phyloP scores from a whole-genome alignment of 1,140 invertebrate genomes.

The Riptortus pedestris region DNA sequence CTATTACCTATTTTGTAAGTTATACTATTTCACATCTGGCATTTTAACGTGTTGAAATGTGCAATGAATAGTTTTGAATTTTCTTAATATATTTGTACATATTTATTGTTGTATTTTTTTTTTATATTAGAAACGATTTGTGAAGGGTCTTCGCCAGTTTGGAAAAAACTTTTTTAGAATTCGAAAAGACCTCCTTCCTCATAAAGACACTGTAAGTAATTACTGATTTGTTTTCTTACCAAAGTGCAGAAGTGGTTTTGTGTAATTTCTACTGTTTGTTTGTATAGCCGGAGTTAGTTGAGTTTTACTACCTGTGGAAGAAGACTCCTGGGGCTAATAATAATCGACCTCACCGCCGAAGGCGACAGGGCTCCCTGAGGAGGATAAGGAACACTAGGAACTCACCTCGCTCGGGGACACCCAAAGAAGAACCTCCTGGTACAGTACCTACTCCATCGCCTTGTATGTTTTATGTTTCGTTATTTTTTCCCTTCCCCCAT shows the following conservation, averaged over 20 bases:
- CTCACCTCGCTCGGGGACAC: conserved; percentile 46
- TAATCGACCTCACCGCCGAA: conserved; percentile 79
- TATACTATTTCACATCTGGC: too few relatives aligned
- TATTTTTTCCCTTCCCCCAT: background rate
- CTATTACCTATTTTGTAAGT: too few relatives aligned
- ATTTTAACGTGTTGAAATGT: too few relatives aligned
- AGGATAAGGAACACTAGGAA: conserved; percentile 74
- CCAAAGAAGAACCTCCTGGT: conserved; percentile 43
- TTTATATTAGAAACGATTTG: conserved; percentile 73
- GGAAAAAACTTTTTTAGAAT: conserved; percentile 99
- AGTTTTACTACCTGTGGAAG: conserved; percentile 99
- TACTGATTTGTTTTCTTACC: conserved; percentile 13
- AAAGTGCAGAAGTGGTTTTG: too few relatives aligned
- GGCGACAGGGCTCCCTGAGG: conserved; percentile 73
- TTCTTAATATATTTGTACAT: too few relatives aligned
- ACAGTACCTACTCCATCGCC: conserved; percentile 22
- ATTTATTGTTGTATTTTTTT: too few relatives aligned
- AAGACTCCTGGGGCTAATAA: conserved; percentile 98
- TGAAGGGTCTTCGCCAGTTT: conserved; percentile 93
- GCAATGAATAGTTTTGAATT: too few relatives aligned
- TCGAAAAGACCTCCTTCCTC: conserved; percentile 85
- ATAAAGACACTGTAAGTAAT: conserved; percentile 79
- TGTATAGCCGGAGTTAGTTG: conserved; percentile 79
- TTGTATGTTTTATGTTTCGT: conserved; percentile 8
- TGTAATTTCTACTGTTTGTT: background rate